These are phyloP conservation scores for Synanceia verrucosa DNA, from an alignment of 2,797 vertebrate species.

Conservation along the genomic window DNA sequence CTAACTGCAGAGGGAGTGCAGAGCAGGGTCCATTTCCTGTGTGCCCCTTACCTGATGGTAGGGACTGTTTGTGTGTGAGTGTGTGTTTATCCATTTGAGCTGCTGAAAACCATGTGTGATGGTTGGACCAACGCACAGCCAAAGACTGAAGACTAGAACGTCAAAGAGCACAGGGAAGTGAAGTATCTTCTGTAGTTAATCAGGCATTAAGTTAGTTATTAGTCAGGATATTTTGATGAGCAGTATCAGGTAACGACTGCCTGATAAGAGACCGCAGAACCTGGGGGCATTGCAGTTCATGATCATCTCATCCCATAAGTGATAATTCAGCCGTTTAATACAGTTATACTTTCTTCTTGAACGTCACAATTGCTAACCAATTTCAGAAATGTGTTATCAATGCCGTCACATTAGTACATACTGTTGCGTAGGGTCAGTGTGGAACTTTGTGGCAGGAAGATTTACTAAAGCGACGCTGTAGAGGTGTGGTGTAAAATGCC, in stretches of 20 bases:
- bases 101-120: conserved; percentile 6
- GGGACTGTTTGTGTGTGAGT: neutral
- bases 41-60: conserved; percentile 32
- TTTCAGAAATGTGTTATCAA: neutral
- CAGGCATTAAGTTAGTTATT: neutral
- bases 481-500: neutral
- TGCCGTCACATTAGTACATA: neutral
- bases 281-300: neutral
- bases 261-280: no score
- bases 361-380: neutral
- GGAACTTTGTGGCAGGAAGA: neutral
- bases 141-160: neutral
- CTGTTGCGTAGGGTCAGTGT: neutral
- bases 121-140: neutral
- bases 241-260: neutral
- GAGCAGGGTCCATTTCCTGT: conserved; percentile 47
- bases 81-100: neutral
- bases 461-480: neutral
- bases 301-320: neutral
- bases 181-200: neutral
- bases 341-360: neutral
- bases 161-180: neutral
- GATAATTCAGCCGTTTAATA: neutral
- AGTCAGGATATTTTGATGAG: neutral
- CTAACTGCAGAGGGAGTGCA: conserved; percentile 28